These are phyloP conservation scores for Lepidurus arcticus DNA, from an alignment of 1,140 invertebrate species.

Conservation along the genomic window DNA sequence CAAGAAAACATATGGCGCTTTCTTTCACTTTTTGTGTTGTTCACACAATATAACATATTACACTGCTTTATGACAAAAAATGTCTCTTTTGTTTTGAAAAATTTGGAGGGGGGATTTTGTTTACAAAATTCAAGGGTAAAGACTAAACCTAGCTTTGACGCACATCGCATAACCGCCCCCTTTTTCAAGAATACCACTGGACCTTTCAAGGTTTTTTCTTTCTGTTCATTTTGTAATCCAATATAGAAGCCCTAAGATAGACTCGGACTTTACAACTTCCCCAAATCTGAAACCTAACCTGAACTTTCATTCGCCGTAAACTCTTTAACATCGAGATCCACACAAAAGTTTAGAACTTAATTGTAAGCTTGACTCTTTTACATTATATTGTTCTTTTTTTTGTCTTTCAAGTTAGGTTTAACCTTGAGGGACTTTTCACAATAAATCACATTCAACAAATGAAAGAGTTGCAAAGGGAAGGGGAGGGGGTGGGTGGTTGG, in stretches of 20 bases:
- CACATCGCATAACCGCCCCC: not conserved
- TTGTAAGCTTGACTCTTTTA: slow-evolving; percentile 18
- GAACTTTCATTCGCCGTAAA: not conserved
- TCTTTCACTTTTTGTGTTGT: not conserved
- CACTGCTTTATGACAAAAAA: not conserved
- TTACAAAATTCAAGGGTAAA: not conserved
- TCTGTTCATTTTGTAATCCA: no score
- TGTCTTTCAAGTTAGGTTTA: slow-evolving; percentile 3
- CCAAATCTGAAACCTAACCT: not conserved
- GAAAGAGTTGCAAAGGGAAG: not conserved
- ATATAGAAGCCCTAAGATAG: no score
- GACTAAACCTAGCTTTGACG: slow-evolving; percentile 7
- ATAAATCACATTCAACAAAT: slow-evolving; percentile 12
- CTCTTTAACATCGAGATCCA: not conserved
- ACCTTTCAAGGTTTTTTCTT: not conserved
- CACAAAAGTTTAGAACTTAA: not conserved
- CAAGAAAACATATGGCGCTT: not conserved
- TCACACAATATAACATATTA: not conserved
- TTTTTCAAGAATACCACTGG: slow-evolving; percentile 4
- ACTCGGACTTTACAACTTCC: no score
- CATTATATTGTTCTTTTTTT: slow-evolving; percentile 3
- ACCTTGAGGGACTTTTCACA: slow-evolving; percentile 12
- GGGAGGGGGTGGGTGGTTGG: not conserved
- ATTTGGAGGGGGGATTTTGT: not conserved
- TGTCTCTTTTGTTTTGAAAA: not conserved